These are phyloP conservation scores for Coecobrya sp. DNA, from an alignment of 2,888 invertebrate genomes.

Conservation along the genomic window DNA sequence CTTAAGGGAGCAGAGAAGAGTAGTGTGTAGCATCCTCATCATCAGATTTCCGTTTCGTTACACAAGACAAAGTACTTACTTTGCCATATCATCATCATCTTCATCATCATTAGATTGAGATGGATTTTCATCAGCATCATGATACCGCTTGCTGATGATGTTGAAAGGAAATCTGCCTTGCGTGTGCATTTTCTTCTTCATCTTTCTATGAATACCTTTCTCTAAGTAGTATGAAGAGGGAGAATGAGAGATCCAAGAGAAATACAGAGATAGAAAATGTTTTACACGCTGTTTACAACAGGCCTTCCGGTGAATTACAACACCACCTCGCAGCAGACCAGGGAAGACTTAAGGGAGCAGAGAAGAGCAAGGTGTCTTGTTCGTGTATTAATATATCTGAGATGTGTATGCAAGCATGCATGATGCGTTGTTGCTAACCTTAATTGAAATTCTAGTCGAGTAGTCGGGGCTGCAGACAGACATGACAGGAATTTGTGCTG, in stretches of 20 bases:
- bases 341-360: neutral
- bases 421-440: neutral
- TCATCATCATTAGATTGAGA: slow-evolving; percentile 37
- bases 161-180: neutral
- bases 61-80: slow-evolving; percentile 51
- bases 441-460: slow-evolving; percentile 60
- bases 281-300: slow-evolving; percentile 55
- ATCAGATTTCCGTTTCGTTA: slow-evolving; percentile 73
- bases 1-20: slow-evolving; percentile 9
- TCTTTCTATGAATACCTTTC: neutral
- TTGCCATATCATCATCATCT: neutral
- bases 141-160: neutral
- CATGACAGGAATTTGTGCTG: neutral
- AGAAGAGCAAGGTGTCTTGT: slow-evolving; percentile 21
- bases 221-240: neutral
- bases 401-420: neutral
- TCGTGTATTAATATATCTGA: neutral
- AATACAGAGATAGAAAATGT: slow-evolving; percentile 28
- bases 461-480: neutral
- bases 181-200: neutral
- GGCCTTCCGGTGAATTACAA: slow-evolving; percentile 35
- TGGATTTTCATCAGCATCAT: slow-evolving; percentile 12
- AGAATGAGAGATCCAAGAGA: neutral
- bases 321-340: neutral
- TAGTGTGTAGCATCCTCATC: slow-evolving; percentile 1